A percentile compares a stretch with the other conserved stretches of the same genome.
phyloP scores from a whole-genome alignment of 2,888 invertebrate genomes.

The Hermaeophaga mercurialis region DNA sequence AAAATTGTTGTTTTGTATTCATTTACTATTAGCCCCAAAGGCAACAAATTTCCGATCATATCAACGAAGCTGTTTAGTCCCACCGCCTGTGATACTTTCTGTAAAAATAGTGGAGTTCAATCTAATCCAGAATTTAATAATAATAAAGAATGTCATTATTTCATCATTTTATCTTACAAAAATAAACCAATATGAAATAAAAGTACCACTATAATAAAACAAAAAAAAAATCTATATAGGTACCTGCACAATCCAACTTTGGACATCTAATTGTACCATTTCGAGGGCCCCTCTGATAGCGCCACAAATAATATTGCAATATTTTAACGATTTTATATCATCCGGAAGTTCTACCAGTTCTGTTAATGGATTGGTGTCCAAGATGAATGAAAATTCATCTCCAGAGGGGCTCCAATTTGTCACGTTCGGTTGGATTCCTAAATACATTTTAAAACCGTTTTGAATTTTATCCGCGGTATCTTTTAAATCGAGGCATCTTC shows the following conservation, averaged over 20 bases:
- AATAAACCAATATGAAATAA: slow-evolving; percentile 1
- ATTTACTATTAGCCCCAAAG: too few species aligned
- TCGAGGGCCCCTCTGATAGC: slow-evolving; percentile 92
- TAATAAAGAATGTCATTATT: too few species aligned
- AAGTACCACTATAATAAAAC: neutral
- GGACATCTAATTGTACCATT: slow-evolving; percentile 98
- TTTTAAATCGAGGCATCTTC: slow-evolving; percentile 91
- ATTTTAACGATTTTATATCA: slow-evolving; percentile 80
- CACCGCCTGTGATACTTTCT: too few species aligned
- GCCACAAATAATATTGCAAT: slow-evolving; percentile 92
- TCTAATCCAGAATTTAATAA: too few species aligned
- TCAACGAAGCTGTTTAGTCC: too few species aligned
- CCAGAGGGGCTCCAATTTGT: slow-evolving; percentile 93
- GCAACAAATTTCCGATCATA: too few species aligned
- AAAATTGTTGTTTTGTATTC: too few species aligned
- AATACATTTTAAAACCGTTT: slow-evolving; percentile 79
- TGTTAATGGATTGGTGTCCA: slow-evolving; percentile 94
- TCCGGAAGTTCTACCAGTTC: slow-evolving; percentile 97
- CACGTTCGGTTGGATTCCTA: slow-evolving; percentile 91
- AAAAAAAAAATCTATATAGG: too few species aligned
- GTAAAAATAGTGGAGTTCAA: too few species aligned
- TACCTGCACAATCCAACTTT: slow-evolving; percentile 85
- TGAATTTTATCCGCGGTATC: slow-evolving; percentile 97
- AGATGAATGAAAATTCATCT: slow-evolving; percentile 94
- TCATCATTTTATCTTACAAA: too few species aligned